Evolutionary conservation across 2,888 invertebrate genomes (phyloP).

Genomic region (Stratiomys singularior): DNA sequence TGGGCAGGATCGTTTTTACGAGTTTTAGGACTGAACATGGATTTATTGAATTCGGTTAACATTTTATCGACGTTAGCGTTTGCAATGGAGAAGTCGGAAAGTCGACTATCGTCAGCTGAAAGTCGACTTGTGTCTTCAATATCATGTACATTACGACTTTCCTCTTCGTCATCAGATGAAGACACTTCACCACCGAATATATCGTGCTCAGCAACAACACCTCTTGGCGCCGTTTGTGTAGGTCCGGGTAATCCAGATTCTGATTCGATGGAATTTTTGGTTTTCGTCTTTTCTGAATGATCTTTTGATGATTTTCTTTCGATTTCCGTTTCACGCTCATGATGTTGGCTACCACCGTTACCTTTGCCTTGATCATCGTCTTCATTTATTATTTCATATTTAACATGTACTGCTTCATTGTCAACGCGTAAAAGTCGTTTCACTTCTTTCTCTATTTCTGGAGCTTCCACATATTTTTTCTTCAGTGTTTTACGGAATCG

Average conservation of each 20-base stretch:
- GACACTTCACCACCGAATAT: constrained; percentile 94
- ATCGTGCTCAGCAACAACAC: constrained; percentile 77
- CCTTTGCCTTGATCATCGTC: constrained; percentile 74
- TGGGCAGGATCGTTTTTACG: neutral
- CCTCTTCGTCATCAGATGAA: constrained; percentile 84
- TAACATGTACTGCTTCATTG: constrained; percentile 89
- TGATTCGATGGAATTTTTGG: constrained; percentile 23
- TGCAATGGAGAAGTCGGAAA: constrained; percentile 73
- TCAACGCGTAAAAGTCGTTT: constrained; percentile 90
- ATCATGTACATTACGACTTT: constrained; percentile 75
- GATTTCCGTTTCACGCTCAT: constrained; percentile 43
- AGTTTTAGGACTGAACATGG: constrained; percentile 59
- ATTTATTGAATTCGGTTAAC: constrained; percentile 61
- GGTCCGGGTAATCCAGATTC: constrained; percentile 57
- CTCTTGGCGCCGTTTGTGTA: constrained; percentile 58
- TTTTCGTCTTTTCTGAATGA: constrained; percentile 63
- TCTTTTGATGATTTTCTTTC: constrained; percentile 61
- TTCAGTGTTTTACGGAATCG: constrained; percentile 94
- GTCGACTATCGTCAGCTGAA: constrained; percentile 77
- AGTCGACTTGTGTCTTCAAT: constrained; percentile 82
- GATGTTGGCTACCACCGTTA: constrained; percentile 39
- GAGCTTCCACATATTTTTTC: constrained; percentile 97
- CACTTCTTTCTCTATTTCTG: constrained; percentile 98
- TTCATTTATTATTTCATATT: constrained; percentile 90
- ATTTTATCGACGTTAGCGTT: constrained; percentile 56